Conservation (phyloP, 1,140 invertebrate genomes). For the Rhyacophila brunnea region DNA sequence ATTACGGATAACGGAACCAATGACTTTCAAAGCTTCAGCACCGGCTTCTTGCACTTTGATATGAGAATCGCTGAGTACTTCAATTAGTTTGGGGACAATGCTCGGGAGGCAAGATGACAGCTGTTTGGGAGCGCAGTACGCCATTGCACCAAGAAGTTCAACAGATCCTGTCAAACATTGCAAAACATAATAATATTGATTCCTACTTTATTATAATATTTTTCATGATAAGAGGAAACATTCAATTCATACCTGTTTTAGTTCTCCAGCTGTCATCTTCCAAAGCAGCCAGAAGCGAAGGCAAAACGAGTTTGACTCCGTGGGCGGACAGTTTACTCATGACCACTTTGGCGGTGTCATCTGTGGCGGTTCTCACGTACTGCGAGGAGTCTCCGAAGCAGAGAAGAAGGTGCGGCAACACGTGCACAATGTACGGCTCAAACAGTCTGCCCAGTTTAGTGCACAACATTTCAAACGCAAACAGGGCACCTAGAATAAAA, state of each 20-base stretch:
- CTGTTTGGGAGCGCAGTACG: constrained; percentile 97
- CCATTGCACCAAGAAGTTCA: constrained; percentile 95
- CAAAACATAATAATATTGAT: constrained; percentile 6
- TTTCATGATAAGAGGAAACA: no score
- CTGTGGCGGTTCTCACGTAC: constrained; percentile 87
- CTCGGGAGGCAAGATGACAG: constrained; percentile 95
- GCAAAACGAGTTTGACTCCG: constrained; percentile 94
- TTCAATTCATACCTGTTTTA: constrained; percentile 85
- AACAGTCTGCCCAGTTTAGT: constrained; percentile 92
- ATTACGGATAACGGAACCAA: constrained; percentile 97
- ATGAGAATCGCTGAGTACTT: constrained; percentile 96
- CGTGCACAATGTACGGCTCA: constrained; percentile 98
- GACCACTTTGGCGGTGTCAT: constrained; percentile 91
- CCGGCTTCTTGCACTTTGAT: constrained; percentile 97
- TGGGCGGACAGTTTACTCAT: constrained; percentile 96
- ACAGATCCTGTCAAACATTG: constrained; percentile 72
- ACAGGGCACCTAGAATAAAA: constrained; percentile 72
- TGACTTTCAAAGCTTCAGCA: constrained; percentile 91
- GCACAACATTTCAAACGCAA: constrained; percentile 97
- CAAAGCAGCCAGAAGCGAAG: constrained; percentile 86
- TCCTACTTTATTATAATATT: no score
- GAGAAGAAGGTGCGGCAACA: constrained; percentile 89
- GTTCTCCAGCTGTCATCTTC: constrained; percentile 99
- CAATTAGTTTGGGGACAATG: constrained; percentile 98
- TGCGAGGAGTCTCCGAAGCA: constrained; percentile 96